Evolutionary conservation across 2,888 invertebrate species (phyloP).

Genomic region (Hypolimnas misippus): DNA sequence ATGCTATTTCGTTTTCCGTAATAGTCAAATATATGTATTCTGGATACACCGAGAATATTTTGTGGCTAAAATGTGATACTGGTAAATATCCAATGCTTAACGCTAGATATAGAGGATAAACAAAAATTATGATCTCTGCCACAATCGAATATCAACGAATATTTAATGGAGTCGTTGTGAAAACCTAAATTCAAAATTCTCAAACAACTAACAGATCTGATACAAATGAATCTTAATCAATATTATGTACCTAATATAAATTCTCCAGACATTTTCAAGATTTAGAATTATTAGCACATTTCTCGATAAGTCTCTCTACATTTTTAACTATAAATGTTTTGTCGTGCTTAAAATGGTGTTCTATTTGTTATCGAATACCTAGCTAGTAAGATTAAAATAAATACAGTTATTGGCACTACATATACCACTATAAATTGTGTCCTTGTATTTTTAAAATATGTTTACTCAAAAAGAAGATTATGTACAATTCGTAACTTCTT

Average conservation of each 20-base stretch:
- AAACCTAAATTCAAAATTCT: constrained; percentile 60
- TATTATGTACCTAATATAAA: constrained; percentile 55
- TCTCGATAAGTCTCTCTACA: constrained; percentile 85
- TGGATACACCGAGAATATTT: constrained; percentile 51
- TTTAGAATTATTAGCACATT: constrained; percentile 85
- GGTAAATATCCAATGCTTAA: constrained; percentile 70
- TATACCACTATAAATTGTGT: constrained; percentile 56
- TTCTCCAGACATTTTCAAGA: constrained; percentile 70
- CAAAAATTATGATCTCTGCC: constrained; percentile 70
- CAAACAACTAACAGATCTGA: constrained; percentile 75
- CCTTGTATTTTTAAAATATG: constrained; percentile 45
- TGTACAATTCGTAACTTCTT: constrained; percentile 50
- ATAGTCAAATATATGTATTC: constrained; percentile 55
- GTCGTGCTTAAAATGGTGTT: constrained; percentile 85
- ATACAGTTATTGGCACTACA: constrained; percentile 84
- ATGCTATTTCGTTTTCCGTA: constrained; percentile 62
- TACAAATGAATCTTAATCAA: constrained; percentile 67
- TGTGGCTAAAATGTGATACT: constrained; percentile 78
- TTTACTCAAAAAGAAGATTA: constrained; percentile 45
- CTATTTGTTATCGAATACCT: constrained; percentile 85
- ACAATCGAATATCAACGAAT: constrained; percentile 80
- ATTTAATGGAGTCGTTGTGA: constrained; percentile 57
- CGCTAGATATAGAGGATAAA: constrained; percentile 68
- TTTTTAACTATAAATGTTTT: constrained; percentile 85
- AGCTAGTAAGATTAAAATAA: constrained; percentile 81